phyloP scores from a whole-genome alignment of 2,888 invertebrate genomes.

The Drosophila buzzatii region DNA sequence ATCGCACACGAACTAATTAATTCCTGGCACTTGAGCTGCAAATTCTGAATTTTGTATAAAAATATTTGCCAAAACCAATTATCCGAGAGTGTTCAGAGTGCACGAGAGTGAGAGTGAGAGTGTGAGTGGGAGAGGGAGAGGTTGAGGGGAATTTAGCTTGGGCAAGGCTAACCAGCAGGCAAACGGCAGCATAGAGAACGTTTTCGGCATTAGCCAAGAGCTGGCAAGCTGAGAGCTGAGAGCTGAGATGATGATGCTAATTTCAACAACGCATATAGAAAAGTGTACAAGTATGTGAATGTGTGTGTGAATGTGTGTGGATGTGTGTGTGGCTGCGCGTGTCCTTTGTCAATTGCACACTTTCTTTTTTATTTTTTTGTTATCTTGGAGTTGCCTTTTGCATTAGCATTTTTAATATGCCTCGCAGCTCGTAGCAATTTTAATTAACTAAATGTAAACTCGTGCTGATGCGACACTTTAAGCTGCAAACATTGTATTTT shows the following conservation, averaged over 20 bases:
- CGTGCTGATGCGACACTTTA: slow-evolving; percentile 50
- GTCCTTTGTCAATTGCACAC: slow-evolving; percentile 39
- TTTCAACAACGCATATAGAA: slow-evolving; percentile 19
- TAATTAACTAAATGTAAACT: slow-evolving; percentile 72
- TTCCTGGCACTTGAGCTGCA: slow-evolving; percentile 47
- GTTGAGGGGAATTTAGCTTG: background rate
- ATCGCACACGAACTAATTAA: slow-evolving; percentile 47
- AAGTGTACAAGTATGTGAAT: background rate
- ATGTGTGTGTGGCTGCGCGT: background rate
- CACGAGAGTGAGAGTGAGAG: background rate
- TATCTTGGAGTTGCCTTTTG: slow-evolving; percentile 15
- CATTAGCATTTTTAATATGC: slow-evolving; percentile 27
- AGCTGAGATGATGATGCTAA: slow-evolving; percentile 21
- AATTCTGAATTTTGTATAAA: slow-evolving; percentile 35
- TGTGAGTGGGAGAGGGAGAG: background rate
- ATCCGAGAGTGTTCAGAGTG: slow-evolving; percentile 35
- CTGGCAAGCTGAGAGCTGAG: slow-evolving; percentile 1
- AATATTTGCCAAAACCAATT: slow-evolving; percentile 67
- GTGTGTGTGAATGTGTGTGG: background rate
- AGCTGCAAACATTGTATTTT: slow-evolving; percentile 36
- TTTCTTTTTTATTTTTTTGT: slow-evolving; percentile 14
- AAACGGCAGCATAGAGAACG: background rate
- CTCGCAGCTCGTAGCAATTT: slow-evolving; percentile 49
- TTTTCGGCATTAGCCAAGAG: slow-evolving; percentile 9
- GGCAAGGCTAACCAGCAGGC: background rate